Evolutionary conservation across 2,113 vertebrate species (phyloP), one percentile per base, ranked within the genome.

Genomic region (Felis chaus): DNA sequence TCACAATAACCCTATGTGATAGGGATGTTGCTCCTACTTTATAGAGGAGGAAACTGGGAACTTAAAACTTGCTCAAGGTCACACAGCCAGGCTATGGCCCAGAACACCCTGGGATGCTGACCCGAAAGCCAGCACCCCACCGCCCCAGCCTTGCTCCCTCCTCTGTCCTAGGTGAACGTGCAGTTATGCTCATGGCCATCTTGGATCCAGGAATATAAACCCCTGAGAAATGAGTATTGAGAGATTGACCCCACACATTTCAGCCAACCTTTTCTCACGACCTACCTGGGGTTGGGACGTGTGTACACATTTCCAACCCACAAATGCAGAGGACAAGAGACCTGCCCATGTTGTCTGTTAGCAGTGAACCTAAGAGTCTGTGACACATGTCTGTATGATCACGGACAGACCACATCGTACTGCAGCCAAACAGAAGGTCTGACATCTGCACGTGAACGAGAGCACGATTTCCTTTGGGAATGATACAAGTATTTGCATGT

Each of bases 291-390:
- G 73, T 68, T 4, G 25, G 63, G 23, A 41, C 63, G 12, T 0
- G 2, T 25, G 12, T 0, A 3, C 19, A 0, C 7, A 1, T 7
- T 5, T 89, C 89, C 8, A 14, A 7, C 19, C 53, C 45, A 23
- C 1, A 39, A 39, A 1, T 13, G 11, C 23, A 6, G 50, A 25
- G 55, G n/a, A 39, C 33, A 4, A 18, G 61, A 13, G n/a, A 41
- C 36, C 10, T 3, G 6, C 6, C 23, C 0, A 0, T 5, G 68
- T 0, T 9, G 36, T 21, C 19, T 13, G 5, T 23, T 1, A 14
- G 33, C 1, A 63, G 41, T 6, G 2, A 31, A n/a, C 4, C 31
- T 1, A 8, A 33, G 33, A 8, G n/a, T 63, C 18, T 11, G 39
- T 18, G 15, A 7, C 21, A 8, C 0, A 1, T 33, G 0, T 21